Evolutionary conservation across 2,888 invertebrate species (phyloP).

Genomic region (Timema podura): DNA sequence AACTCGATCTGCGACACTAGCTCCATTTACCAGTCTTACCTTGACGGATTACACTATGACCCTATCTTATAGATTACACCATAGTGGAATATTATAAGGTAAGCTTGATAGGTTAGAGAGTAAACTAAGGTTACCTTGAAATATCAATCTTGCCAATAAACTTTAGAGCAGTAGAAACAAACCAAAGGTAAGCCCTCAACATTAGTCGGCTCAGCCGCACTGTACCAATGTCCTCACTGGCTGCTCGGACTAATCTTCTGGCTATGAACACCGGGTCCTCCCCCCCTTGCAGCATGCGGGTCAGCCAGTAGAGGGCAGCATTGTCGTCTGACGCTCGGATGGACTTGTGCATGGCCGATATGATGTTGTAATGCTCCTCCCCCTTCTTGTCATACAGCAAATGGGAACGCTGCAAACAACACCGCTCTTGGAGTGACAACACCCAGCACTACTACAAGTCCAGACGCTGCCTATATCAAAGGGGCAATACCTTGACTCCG

Average conservation of each 20-base stretch:
- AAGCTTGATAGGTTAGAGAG: too few relatives aligned
- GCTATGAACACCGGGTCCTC: slow-evolving; percentile 78
- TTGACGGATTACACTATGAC: too few relatives aligned
- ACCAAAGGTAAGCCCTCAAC: too few relatives aligned
- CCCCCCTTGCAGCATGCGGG: slow-evolving; percentile 72
- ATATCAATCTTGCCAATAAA: too few relatives aligned
- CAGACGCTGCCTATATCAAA: too few relatives aligned
- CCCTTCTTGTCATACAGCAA: slow-evolving; percentile 73
- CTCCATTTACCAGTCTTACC: too few relatives aligned
- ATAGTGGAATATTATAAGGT: too few relatives aligned
- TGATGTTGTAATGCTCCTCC: slow-evolving; percentile 78
- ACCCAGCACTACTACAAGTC: neutral
- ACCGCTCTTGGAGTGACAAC: neutral
- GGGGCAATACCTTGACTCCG: slow-evolving; percentile 60
- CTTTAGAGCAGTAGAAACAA: too few relatives aligned
- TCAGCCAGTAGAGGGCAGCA: slow-evolving; percentile 78
- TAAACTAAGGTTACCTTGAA: too few relatives aligned
- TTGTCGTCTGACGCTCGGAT: slow-evolving; percentile 75
- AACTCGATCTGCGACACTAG: too few relatives aligned
- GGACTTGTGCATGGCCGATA: slow-evolving; percentile 80
- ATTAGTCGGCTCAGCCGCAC: too few relatives aligned
- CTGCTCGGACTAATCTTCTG: slow-evolving; percentile 66
- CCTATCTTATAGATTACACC: too few relatives aligned
- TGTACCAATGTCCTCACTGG: slow-evolving; percentile 74
- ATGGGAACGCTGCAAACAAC: slow-evolving; percentile 59